Percentiles rank a stretch among this genome's conserved stretches.
phyloP scores from a whole-genome alignment of 2,888 invertebrate species.

The Lycaena phlaeas region DNA sequence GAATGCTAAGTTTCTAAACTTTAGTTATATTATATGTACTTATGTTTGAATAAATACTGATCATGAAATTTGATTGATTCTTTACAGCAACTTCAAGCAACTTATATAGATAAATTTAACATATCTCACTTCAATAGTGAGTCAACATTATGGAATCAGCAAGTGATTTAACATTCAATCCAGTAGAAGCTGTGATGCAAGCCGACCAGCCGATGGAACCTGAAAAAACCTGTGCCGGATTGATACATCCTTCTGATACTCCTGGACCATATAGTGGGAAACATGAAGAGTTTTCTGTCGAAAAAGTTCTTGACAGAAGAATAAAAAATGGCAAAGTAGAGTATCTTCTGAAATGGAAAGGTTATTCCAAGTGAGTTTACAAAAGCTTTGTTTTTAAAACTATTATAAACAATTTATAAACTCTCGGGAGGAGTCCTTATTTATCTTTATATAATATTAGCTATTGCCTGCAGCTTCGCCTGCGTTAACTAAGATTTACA shows the following conservation, averaged over 20 bases:
- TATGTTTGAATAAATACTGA: no score
- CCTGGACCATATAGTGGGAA: conserved; percentile 41
- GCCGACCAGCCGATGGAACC: conserved; percentile 28
- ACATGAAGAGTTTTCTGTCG: conserved; percentile 82
- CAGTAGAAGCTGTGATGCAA: conserved; percentile 25
- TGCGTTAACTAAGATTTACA: no score
- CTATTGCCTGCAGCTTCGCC: no score
- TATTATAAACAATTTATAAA: no score
- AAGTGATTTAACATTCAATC: conserved; percentile 4
- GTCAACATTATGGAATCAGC: not conserved
- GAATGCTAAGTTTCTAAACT: no score
- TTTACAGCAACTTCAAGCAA: no score
- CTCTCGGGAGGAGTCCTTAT: no score
- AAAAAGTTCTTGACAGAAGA: conserved; percentile 81
- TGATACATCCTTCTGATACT: conserved; percentile 13
- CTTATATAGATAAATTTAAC: no score
- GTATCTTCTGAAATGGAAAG: conserved; percentile 78
- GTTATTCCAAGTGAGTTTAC: conserved; percentile 73
- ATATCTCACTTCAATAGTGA: no score
- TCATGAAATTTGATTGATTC: no score
- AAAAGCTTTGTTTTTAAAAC: not conserved
- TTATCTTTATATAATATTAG: no score
- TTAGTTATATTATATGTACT: no score
- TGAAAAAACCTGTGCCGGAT: conserved; percentile 15
- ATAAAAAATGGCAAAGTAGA: conserved; percentile 79